Evolutionary conservation across 2,113 vertebrate genomes (phyloP).

Genomic region (Hippoglossus stenolepis): DNA sequence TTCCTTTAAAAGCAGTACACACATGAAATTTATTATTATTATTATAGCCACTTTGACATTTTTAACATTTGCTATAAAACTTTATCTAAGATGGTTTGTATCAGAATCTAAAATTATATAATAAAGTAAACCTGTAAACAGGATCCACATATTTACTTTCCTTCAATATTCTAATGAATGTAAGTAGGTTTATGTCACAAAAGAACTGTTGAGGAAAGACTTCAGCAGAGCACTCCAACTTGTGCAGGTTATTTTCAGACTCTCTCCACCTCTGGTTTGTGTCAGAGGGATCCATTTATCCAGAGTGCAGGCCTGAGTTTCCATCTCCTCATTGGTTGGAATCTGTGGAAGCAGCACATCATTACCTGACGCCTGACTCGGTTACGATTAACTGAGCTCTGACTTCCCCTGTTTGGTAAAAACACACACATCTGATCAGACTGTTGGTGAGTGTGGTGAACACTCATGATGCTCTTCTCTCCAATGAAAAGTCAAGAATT

Average conservation of each 20-base stretch:
- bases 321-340: conserved; percentile 43
- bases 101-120: too few species aligned
- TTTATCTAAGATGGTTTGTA: too few species aligned
- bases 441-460: not conserved
- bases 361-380: conserved; percentile 26
- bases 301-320: conserved; percentile 42
- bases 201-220: not conserved
- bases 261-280: conserved; percentile 61
- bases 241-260: conserved; percentile 59
- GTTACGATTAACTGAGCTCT: not conserved
- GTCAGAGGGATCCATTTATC: conserved; percentile 53
- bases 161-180: not conserved
- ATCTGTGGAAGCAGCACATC: too few species aligned
- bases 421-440: not conserved
- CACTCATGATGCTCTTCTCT: not conserved
- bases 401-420: not conserved
- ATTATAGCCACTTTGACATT: too few species aligned
- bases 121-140: too few species aligned
- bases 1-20: too few species aligned
- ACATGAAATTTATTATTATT: too few species aligned
- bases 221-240: conserved; percentile 8
- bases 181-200: too few species aligned
- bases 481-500: conserved; percentile 7
- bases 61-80: too few species aligned
- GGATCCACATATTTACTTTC: not conserved